Evolutionary conservation across 2,888 invertebrate genomes (phyloP).

Genomic region (Perizoma affinitatum): DNA sequence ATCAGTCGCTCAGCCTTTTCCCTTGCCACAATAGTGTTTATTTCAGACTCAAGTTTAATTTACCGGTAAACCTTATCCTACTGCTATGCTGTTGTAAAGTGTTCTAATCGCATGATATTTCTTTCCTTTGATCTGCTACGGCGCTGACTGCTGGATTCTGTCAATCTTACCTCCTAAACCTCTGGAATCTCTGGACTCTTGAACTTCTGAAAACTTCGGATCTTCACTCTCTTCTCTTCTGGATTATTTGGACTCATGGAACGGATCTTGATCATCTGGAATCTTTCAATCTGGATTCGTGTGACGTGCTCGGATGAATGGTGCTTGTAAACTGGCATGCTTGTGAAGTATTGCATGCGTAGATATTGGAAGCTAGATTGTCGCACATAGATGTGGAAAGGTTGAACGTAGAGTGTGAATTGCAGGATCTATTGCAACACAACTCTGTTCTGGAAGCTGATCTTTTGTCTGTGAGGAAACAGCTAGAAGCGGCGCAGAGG

Average conservation of each 20-base stretch:
- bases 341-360: constrained; percentile 55
- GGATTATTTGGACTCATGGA: constrained; percentile 18
- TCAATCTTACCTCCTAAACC: constrained; percentile 8
- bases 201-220: constrained; percentile 47
- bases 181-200: constrained; percentile 38
- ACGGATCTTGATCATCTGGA: constrained; percentile 33
- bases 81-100: no score
- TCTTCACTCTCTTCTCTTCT: constrained; percentile 5
- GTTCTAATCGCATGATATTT: constrained; percentile 73
- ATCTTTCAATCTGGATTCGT: constrained; percentile 20
- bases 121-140: constrained; percentile 59
- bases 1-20: no score
- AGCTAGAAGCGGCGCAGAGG: constrained; percentile 67
- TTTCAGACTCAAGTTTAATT: no score
- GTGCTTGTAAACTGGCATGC: not conserved
- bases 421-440: constrained; percentile 86
- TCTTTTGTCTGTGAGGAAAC: constrained; percentile 78
- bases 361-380: constrained; percentile 87
- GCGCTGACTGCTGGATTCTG: constrained; percentile 23
- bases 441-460: constrained; percentile 87
- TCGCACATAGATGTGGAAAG: constrained; percentile 86
- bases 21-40: no score
- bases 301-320: constrained; percentile 3
- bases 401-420: constrained; percentile 83
- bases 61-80: no score